Conservation (phyloP, 2,888 invertebrate species). For the Apantesis nais region DNA sequence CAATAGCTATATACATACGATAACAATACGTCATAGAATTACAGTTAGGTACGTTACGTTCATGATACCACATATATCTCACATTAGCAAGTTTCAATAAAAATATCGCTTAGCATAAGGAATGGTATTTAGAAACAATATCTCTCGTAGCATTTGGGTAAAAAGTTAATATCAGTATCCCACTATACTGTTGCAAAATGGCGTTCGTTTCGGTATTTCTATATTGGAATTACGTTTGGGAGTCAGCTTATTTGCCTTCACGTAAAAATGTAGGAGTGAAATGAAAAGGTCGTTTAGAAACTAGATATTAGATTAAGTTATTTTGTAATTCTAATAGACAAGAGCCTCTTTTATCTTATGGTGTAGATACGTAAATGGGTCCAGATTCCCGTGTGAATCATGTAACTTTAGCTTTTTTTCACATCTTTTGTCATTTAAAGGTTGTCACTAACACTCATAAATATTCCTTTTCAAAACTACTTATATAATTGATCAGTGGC, state of each 20-base stretch:
- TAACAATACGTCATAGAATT: neutral
- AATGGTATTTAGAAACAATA: neutral
- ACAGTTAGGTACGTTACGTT: no score
- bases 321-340: neutral
- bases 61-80: no score
- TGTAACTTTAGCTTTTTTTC: neutral
- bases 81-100: neutral
- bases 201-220: slow-evolving; percentile 1
- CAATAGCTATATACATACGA: no score
- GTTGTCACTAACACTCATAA: no score
- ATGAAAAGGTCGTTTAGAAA: neutral
- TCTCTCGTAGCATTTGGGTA: neutral
- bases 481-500: no score
- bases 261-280: neutral
- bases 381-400: neutral
- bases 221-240: slow-evolving; percentile 3
- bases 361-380: neutral
- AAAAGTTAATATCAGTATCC: neutral
- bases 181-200: neutral
- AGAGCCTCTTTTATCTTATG: neutral
- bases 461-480: no score
- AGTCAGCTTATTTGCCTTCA: neutral
- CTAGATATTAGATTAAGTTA: neutral
- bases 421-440: no score
- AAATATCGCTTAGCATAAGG: neutral